Evolutionary conservation across 2,797 vertebrate genomes (phyloP).

Genomic region (Eulemur albifrons): DNA sequence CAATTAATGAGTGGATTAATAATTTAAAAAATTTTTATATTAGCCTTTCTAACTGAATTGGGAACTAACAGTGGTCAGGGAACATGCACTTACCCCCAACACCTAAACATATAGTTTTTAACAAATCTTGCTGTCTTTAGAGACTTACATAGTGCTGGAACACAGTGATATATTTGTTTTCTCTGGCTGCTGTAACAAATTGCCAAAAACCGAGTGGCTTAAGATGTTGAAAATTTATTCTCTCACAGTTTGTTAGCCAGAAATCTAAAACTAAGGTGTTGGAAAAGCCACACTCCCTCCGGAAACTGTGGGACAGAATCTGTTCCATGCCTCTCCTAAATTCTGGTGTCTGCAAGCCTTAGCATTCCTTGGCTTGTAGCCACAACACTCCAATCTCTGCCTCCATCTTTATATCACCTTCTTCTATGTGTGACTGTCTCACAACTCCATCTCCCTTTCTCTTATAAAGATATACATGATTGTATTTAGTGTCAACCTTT

Average conservation of each 20-base stretch:
- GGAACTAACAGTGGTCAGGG: background rate
- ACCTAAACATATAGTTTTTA: background rate
- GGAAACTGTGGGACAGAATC: background rate
- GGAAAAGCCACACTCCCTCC: background rate
- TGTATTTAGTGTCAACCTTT: background rate
- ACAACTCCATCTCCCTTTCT: background rate
- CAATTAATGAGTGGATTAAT: background rate
- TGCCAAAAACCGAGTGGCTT: background rate
- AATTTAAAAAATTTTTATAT: background rate
- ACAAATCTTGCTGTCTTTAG: background rate
- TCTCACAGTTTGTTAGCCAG: background rate
- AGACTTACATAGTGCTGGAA: background rate
- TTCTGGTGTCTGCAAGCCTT: background rate
- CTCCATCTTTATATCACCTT: background rate
- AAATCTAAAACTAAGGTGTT: background rate
- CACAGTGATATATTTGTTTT: background rate
- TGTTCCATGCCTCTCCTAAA: background rate
- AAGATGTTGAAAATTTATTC: background rate
- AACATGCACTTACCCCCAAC: background rate
- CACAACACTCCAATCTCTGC: background rate
- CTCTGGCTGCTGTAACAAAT: background rate
- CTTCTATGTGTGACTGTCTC: background rate
- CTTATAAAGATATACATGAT: background rate
- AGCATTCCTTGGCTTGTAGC: background rate
- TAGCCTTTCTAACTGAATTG: background rate